Conservation (phyloP, 2,797 vertebrate genomes). For the Morus bassanus region DNA sequence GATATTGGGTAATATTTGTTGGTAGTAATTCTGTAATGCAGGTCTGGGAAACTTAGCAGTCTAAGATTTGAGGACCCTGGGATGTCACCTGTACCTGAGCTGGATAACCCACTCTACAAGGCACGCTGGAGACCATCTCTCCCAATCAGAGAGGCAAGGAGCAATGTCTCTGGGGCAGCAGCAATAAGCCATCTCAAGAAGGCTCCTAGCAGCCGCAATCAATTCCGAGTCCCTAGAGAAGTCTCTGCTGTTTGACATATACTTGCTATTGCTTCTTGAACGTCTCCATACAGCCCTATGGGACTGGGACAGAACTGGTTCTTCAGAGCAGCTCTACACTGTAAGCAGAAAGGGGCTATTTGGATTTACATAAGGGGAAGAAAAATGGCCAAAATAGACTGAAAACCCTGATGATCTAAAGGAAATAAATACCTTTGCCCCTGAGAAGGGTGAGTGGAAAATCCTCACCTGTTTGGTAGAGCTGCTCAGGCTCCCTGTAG, state of each 20-base stretch:
- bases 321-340: neutral
- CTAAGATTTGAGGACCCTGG: neutral
- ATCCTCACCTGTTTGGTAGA: neutral
- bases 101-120: neutral
- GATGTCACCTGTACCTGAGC: neutral
- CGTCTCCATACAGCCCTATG: fast-evolving
- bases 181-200: neutral
- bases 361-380: neutral
- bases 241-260: neutral
- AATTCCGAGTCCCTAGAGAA: neutral
- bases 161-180: neutral
- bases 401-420: neutral
- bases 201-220: neutral
- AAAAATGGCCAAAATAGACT: neutral
- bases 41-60: neutral
- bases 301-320: neutral
- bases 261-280: neutral
- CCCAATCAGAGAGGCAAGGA: neutral
- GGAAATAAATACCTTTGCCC: neutral
- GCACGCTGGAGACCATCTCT: neutral
- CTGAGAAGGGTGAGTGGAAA: neutral
- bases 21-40: neutral
- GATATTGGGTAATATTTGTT: neutral
- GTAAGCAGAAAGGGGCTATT: neutral
- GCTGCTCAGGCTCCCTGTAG: neutral